These are phyloP conservation scores for Cydia splendana DNA, from an alignment of 1,140 invertebrate species.

Conservation along the genomic window DNA sequence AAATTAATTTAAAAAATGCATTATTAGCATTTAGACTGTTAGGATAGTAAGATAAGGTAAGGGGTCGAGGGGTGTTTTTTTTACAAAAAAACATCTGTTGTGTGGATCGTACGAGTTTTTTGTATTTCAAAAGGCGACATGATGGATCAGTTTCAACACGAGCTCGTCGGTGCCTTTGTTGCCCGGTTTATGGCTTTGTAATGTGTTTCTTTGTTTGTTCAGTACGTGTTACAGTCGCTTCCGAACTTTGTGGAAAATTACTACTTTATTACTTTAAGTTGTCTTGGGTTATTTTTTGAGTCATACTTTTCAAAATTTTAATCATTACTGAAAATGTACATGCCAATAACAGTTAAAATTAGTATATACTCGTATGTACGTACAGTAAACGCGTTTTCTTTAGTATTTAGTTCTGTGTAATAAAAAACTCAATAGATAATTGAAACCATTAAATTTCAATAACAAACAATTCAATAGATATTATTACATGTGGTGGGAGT, in stretches of 20 bases:
- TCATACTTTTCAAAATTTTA: slow-evolving; percentile 1
- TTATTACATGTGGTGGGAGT: no score
- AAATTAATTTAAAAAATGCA: slow-evolving; percentile 65
- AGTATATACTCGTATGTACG: no score
- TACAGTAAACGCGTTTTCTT: no score
- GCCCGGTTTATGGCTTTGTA: slow-evolving; percentile 76
- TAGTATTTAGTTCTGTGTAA: no score
- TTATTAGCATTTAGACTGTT: slow-evolving; percentile 74
- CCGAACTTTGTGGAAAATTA: slow-evolving; percentile 54
- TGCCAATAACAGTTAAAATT: no score
- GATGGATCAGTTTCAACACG: slow-evolving; percentile 79
- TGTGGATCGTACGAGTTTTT: slow-evolving; percentile 73
- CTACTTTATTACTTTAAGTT: slow-evolving; percentile 25
- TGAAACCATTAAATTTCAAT: no score
- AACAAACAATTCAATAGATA: background rate
- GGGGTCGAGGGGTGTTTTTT: slow-evolving; percentile 67
- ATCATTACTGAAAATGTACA: background rate
- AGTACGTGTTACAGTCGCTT: slow-evolving; percentile 69
- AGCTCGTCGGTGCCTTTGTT: slow-evolving; percentile 76
- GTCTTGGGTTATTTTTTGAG: background rate
- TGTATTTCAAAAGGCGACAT: slow-evolving; percentile 79
- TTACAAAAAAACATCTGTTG: slow-evolving; percentile 77
- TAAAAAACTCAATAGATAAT: no score
- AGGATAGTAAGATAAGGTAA: slow-evolving; percentile 52
- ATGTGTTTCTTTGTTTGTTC: slow-evolving; percentile 79